Percentiles rank a stretch among this genome's conserved stretches.
phyloP scores from a whole-genome alignment of 2,888 invertebrate species.

The Chymomyza procnemis region DNA sequence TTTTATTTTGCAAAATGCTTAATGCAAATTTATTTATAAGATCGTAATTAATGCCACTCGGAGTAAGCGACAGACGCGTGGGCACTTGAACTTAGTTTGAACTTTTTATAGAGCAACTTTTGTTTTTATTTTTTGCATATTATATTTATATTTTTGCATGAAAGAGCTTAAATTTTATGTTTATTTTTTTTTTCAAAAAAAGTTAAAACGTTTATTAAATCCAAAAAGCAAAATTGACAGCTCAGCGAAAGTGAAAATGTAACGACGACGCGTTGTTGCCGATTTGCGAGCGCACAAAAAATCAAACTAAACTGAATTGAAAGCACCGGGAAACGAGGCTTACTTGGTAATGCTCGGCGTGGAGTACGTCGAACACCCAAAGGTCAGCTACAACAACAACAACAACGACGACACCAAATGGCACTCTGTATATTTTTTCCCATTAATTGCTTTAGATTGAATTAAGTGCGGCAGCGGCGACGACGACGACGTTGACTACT shows the following conservation, averaged over 20 bases:
- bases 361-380: constrained; percentile 30
- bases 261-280: constrained; percentile 5
- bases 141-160: neutral
- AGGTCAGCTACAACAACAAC: constrained; percentile 49
- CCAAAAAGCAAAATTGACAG: constrained; percentile 23
- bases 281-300: constrained; percentile 52
- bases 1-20: constrained; percentile 39
- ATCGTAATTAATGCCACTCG: constrained; percentile 46
- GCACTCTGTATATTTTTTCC: constrained; percentile 26
- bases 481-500: neutral
- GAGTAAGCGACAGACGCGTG: constrained; percentile 6
- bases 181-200: neutral
- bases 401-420: constrained; percentile 39
- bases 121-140: constrained; percentile 2
- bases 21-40: constrained; percentile 44
- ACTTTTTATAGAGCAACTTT: constrained; percentile 55
- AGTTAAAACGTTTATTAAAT: constrained; percentile 8
- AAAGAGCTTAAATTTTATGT: constrained; percentile 16
- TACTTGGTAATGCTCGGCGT: neutral
- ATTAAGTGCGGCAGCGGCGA: constrained; percentile 49
- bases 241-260: constrained; percentile 62
- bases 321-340: neutral
- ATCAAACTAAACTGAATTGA: constrained; percentile 46
- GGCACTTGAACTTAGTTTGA: constrained; percentile 54
- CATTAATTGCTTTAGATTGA: constrained; percentile 72